Conservation (phyloP, 2,888 invertebrate genomes). For the Rutpela maculata region DNA sequence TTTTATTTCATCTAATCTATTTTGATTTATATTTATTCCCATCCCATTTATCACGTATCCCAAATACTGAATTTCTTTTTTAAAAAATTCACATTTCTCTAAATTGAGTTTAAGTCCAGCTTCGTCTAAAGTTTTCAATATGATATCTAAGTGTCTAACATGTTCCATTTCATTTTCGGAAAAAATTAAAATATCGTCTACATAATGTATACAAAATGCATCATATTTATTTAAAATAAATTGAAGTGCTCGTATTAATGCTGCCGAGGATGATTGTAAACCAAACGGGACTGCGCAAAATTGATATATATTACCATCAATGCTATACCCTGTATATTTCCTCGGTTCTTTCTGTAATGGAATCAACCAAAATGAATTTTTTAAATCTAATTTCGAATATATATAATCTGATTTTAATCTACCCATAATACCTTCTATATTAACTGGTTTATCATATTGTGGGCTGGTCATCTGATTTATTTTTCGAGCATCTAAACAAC, state of each 20-base stretch:
- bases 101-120: conserved; percentile 2
- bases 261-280: neutral
- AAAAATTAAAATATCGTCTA: conserved; percentile 8
- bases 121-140: neutral
- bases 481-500: conserved; percentile 1
- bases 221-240: neutral
- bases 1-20: neutral
- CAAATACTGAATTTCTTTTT: neutral
- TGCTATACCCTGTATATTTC: neutral
- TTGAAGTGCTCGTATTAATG: neutral
- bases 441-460: neutral
- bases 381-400: too few species aligned
- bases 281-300: neutral
- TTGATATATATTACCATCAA: neutral
- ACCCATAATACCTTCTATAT: neutral
- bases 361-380: too few species aligned
- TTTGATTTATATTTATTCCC: neutral
- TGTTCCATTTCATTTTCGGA: neutral
- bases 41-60: neutral
- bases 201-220: neutral
- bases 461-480: neutral
- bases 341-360: neutral
- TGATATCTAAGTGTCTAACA: neutral
- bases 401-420: neutral
- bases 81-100: too few species aligned